phyloP scores from a whole-genome alignment of 1,140 invertebrate species.

The Harpegnathos saltator region DNA sequence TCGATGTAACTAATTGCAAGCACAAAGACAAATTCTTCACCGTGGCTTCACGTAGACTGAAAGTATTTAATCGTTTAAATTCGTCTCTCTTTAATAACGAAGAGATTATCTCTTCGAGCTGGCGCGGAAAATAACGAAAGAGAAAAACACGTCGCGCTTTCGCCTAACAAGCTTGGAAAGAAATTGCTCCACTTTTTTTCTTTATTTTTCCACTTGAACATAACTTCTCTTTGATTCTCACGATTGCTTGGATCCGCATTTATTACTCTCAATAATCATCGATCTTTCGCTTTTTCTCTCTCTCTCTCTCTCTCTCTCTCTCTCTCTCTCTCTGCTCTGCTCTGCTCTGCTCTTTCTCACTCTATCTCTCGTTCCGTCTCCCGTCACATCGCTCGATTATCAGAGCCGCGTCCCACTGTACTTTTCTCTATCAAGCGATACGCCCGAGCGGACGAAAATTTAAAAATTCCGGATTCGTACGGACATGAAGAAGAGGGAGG shows the following conservation, averaged over 20 bases:
- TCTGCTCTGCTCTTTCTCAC: too few relatives aligned
- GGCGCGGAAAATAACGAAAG: background rate
- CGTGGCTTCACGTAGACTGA: background rate
- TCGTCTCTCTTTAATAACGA: too few relatives aligned
- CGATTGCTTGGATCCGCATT: constrained; percentile 26
- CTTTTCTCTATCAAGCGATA: constrained; percentile 42
- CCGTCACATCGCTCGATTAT: constrained; percentile 19
- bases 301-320: too few relatives aligned
- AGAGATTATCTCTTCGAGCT: background rate
- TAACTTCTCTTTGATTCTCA: constrained; percentile 21
- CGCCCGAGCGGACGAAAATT: constrained; percentile 34
- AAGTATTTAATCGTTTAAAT: background rate
- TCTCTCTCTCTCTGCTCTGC: too few relatives aligned
- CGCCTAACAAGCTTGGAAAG: constrained; percentile 47
- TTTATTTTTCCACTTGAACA: constrained; percentile 22
- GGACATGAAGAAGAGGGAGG: background rate
- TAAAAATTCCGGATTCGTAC: constrained; percentile 34
- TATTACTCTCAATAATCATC: constrained; percentile 29
- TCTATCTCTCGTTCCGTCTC: constrained; percentile 1
- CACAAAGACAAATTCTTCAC: background rate
- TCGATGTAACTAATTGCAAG: background rate
- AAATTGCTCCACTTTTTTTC: constrained; percentile 45
- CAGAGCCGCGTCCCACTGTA: constrained; percentile 47
- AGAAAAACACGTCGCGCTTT: constrained; percentile 10
- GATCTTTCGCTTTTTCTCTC: constrained; percentile 14